Evolutionary conservation across 2,113 vertebrate genomes (phyloP), one percentile per base, ranked within the genome.

Genomic region (Sciurus niger): DNA sequence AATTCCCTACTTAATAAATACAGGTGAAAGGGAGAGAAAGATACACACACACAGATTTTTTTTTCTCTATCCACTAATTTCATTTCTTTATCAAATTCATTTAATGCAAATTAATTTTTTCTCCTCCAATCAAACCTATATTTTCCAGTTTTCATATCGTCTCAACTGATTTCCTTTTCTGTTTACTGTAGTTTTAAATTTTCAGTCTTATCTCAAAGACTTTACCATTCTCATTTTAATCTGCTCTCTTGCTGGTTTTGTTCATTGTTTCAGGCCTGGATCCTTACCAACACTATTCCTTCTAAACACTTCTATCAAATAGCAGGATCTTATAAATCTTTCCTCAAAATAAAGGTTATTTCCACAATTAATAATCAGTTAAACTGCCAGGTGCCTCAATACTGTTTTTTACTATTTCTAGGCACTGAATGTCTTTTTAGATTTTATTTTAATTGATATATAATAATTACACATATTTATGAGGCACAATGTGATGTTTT

Each of bases 51-150:
- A 16, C 4, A 83, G 30, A 76, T 46, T 30, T 85, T 94, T 94
- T 85, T 40, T 85, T 17, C 3, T 93, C 30, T 67, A 55, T 79
- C 63, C 8, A 85, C 70, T 85, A 60, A 87, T 67, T 80, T 94
- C 13, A 82, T 87, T 96, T 92, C 55, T 58, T 92, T 53, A 72
- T 55, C 70, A 87, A 86, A 79, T 60, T 96, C 28, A 97, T 58
- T 55, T n/a, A 67, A 73, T 28, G 28, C 51, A n/a, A 85, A 82
- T 25, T 82, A 72, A 5, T 89, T 82, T 80, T 40, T 89, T 94
- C 58, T 88, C 32, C 51, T 89, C 34, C 32, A 83, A 89, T 9
- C 48, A 76, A 13, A 48, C 9, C 46, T 40, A 58, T 30, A 76
- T 70, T 46, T 93, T 43, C 9, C n/a, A 84, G 2, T 65, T 93